Evolutionary conservation across 2,113 vertebrate species (phyloP).

Genomic region (Oryzias woworae): DNA sequence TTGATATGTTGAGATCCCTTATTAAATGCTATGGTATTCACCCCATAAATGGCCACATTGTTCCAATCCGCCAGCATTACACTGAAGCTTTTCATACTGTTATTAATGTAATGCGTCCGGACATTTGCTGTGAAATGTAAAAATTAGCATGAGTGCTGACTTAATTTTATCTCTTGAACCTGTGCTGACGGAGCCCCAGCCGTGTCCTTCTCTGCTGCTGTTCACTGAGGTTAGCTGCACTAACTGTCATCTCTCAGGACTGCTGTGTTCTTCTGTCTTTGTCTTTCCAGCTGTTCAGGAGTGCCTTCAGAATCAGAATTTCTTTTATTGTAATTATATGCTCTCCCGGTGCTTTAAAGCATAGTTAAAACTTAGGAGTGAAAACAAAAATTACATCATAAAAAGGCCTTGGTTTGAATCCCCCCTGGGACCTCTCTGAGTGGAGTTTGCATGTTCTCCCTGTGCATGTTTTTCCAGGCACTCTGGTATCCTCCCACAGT

Average conservation of each 20-base stretch:
- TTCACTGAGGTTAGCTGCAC: constrained; percentile 2
- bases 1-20: constrained; percentile 62
- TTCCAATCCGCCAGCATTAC: constrained; percentile 45
- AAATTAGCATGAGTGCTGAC: constrained; percentile 2
- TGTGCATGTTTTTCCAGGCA: too few relatives aligned
- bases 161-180: constrained; percentile 9
- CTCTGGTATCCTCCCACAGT: too few relatives aligned
- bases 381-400: too few relatives aligned
- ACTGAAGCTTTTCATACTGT: constrained; percentile 44
- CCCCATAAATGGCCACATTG: constrained; percentile 69
- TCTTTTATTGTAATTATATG: too few relatives aligned
- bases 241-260: constrained; percentile 9
- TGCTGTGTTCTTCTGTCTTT: not conserved
- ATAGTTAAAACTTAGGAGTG: too few relatives aligned
- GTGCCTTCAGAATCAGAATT: too few relatives aligned
- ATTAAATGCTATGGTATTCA: constrained; percentile 57
- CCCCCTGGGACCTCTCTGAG: too few relatives aligned
- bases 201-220: constrained; percentile 6
- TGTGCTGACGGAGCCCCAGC: not conserved
- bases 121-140: constrained; percentile 30
- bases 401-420: too few relatives aligned
- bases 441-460: too few relatives aligned
- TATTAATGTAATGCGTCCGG: constrained; percentile 42
- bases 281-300: not conserved
- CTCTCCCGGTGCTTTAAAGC: too few relatives aligned